phyloP scores from a whole-genome alignment of 2,113 vertebrate species.

The Pterophyllum scalare region DNA sequence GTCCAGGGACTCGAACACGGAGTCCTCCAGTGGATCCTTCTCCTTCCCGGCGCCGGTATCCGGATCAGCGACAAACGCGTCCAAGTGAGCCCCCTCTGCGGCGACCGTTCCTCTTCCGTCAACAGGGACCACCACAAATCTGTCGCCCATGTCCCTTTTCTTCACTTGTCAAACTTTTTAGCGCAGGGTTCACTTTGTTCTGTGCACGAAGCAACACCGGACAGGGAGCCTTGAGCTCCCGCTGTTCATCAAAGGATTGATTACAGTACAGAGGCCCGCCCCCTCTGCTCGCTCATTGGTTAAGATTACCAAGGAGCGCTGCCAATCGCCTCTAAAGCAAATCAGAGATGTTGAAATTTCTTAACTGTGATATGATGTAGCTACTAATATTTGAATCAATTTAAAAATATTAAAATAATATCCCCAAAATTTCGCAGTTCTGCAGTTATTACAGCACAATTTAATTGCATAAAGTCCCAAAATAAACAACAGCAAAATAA shows the following conservation, averaged over 20 bases:
- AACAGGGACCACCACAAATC: constrained; percentile 82
- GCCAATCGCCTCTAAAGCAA: constrained; percentile 47
- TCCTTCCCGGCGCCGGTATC: constrained; percentile 7
- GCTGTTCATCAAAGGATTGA: constrained; percentile 60
- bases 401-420: neutral
- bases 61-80: constrained; percentile 35
- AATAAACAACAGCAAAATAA: neutral
- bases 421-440: neutral
- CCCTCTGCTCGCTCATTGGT: constrained; percentile 56
- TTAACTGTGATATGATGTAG: neutral
- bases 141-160: constrained; percentile 73
- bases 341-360: constrained; percentile 8
- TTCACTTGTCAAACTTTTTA: neutral
- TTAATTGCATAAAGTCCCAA: neutral
- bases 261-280: constrained; percentile 56
- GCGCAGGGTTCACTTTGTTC: neutral
- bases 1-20: constrained; percentile 55
- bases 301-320: neutral
- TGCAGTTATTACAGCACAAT: neutral
- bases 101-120: constrained; percentile 26
- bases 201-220: neutral
- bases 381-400: neutral
- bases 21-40: constrained; percentile 23
- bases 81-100: constrained; percentile 18
- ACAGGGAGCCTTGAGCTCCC: constrained; percentile 12